These are phyloP conservation scores for Helicoverpa zea DNA, from an alignment of 1,140 invertebrate species.

Conservation along the genomic window DNA sequence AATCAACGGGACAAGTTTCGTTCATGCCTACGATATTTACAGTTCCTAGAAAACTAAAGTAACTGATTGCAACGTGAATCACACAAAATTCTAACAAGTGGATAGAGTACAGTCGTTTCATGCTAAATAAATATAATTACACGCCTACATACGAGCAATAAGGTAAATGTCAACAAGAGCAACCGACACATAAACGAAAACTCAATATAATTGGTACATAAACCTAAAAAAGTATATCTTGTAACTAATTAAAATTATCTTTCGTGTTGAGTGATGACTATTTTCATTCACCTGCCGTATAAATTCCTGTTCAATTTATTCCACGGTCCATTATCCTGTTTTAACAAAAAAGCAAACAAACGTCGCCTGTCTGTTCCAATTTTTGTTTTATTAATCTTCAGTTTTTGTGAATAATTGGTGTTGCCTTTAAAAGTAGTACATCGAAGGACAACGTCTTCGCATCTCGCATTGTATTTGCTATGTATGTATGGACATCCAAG, in stretches of 20 bases:
- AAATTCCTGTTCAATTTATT: constrained; percentile 44
- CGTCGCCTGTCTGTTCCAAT: constrained; percentile 17
- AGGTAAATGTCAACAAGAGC: constrained; percentile 10
- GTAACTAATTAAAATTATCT: constrained; percentile 1
- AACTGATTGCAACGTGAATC: constrained; percentile 41
- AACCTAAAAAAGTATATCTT: background rate
- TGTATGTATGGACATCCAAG: constrained; percentile 41
- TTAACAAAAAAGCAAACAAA: constrained; percentile 39
- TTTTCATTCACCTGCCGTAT: constrained; percentile 30
- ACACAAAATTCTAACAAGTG: constrained; percentile 45
- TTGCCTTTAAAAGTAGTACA: constrained; percentile 36
- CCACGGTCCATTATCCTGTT: constrained; percentile 36
- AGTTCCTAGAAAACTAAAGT: constrained; percentile 41
- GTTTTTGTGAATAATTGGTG: constrained; percentile 43
- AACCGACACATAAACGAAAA: background rate
- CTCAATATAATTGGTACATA: background rate
- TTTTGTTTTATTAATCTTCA: constrained; percentile 40
- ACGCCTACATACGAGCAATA: background rate
- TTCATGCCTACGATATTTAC: constrained; percentile 24
- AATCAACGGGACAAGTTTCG: constrained; percentile 20
- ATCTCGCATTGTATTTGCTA: constrained; percentile 32
- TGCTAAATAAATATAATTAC: constrained; percentile 28
- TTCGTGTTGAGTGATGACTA: constrained; percentile 21
- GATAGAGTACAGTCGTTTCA: constrained; percentile 5
- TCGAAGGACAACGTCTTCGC: constrained; percentile 36